A percentile compares a stretch with the other conserved stretches of the same genome.
phyloP scores from a whole-genome alignment of 2,888 invertebrate genomes.

The Eristalis pertinax region DNA sequence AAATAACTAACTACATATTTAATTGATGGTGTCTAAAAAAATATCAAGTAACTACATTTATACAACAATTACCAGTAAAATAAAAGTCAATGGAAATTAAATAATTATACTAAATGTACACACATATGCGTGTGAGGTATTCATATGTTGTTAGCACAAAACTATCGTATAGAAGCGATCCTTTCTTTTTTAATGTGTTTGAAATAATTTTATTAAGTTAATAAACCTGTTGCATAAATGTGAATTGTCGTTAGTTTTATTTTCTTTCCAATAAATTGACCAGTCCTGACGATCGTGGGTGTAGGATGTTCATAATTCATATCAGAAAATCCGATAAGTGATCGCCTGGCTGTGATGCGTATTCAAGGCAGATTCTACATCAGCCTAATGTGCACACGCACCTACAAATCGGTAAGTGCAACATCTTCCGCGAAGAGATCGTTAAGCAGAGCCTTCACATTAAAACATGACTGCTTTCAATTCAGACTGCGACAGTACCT shows the following conservation, averaged over 20 bases:
- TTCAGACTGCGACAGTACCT: too few relatives aligned
- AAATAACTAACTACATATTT: constrained; percentile 9
- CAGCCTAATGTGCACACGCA: too few relatives aligned
- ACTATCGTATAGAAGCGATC: constrained; percentile 45
- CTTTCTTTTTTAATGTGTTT: constrained; percentile 43
- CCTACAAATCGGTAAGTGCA: too few relatives aligned
- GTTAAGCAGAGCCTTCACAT: too few relatives aligned
- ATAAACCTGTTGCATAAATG: constrained; percentile 68
- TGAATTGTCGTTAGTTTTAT: constrained; percentile 22
- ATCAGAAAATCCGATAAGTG: too few relatives aligned
- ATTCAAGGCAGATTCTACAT: too few relatives aligned
- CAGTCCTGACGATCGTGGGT: background rate
- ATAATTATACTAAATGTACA: constrained; percentile 43
- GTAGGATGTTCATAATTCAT: too few relatives aligned
- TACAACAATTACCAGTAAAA: constrained; percentile 27
- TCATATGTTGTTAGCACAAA: constrained; percentile 67
- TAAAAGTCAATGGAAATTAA: constrained; percentile 27
- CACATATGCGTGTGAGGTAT: constrained; percentile 58
- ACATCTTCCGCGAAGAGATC: too few relatives aligned
- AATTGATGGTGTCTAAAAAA: constrained; percentile 60
- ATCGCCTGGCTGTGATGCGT: too few relatives aligned
- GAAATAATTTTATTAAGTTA: constrained; percentile 59
- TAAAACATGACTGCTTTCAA: too few relatives aligned
- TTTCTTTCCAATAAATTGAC: background rate
- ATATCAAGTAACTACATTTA: constrained; percentile 41